Evolutionary conservation across 2,888 invertebrate species (phyloP), one percentile per base, ranked within the genome.

Genomic region (Chelonus formosanus): DNA sequence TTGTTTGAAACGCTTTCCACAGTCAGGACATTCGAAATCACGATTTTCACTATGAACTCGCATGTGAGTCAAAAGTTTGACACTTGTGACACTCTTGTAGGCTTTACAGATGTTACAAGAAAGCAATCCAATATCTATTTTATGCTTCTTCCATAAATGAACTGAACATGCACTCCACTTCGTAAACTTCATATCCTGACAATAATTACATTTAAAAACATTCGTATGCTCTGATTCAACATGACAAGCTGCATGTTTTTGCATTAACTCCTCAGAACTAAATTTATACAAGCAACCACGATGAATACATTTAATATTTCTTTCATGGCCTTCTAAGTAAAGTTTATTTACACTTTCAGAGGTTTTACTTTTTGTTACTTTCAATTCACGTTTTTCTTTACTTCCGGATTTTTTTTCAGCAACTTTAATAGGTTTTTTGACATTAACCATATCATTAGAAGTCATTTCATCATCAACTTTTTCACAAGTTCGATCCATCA

Each of bases 141-240:
- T 85, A 80, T 92, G 92, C 3, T 85, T 83, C 72, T 88, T 89
- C 90, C 91, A 92, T 73, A 92, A 83, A 80, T 93, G 93, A 70
- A 87, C 83, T 5, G 90, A 88, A 74, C 91, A 89, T 4, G 86
- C 85, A 31, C 89, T 85, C 93, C 93, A 93, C 64, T 87, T 86
- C 1, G 85, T 80, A 69, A 88, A 85, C 68, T 78, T 79, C n/a
- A 84, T 81, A 65, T 86, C 78, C 1, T 84, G 83, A 70, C 90
- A 90, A 58, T 86, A 82, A 3, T 77, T 84, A 74, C 90, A 90
- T 70, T 85, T 86, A 69, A 88, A 89, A 55, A 84, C 81, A 66
- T 84, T 78, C 5, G 68, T 71, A 64, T 73, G 75, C 56, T 79
- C 75, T 4, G 73, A 71, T 63, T 80, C 79, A 32, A 70, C 69